These are phyloP conservation scores for Chironex yamaguchii DNA, from an alignment of 30 jellyfish, hydroid and myxozoan genomes.

Conservation along the genomic window DNA sequence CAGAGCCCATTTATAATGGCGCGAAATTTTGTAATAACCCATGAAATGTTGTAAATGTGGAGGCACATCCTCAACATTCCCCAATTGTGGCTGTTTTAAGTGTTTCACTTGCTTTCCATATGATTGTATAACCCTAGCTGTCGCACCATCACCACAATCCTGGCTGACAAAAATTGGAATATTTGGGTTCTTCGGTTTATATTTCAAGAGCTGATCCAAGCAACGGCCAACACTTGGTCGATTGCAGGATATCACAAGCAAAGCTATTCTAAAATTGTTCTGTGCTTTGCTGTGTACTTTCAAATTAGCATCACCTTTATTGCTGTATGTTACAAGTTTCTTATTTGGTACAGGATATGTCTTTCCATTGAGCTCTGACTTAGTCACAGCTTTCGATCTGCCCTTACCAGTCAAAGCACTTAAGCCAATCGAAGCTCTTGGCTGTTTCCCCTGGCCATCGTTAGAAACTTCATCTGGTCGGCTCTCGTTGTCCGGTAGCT, in stretches of 20 bases:
- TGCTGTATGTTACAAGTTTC: not conserved
- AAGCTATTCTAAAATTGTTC: constrained; percentile 45
- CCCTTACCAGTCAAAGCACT: not conserved
- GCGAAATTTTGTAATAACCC: constrained; percentile 96
- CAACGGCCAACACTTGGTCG: constrained; percentile 97
- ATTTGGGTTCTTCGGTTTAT: constrained; percentile 71
- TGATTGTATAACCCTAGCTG: constrained; percentile 85
- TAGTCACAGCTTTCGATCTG: not conserved
- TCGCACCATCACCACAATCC: constrained; percentile 93
- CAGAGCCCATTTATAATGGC: constrained; percentile 92
- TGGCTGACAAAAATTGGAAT: constrained; percentile 96
- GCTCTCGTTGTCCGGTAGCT: not conserved
- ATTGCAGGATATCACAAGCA: constrained; percentile 93
- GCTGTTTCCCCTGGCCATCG: not conserved
- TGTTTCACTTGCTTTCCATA: constrained; percentile 84
- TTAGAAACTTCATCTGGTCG: not conserved
- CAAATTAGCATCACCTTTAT: not conserved
- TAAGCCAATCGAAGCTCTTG: not conserved
- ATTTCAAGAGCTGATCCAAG: constrained; percentile 76
- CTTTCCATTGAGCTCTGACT: not conserved
- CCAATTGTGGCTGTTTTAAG: constrained; percentile 90
- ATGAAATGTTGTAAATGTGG: constrained; percentile 74
- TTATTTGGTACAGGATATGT: too few relatives aligned
- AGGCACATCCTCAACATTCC: constrained; percentile 87
- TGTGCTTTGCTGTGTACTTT: not conserved